Conservation (phyloP, 2,888 invertebrate species). For the Standfussiana lucernea region DNA sequence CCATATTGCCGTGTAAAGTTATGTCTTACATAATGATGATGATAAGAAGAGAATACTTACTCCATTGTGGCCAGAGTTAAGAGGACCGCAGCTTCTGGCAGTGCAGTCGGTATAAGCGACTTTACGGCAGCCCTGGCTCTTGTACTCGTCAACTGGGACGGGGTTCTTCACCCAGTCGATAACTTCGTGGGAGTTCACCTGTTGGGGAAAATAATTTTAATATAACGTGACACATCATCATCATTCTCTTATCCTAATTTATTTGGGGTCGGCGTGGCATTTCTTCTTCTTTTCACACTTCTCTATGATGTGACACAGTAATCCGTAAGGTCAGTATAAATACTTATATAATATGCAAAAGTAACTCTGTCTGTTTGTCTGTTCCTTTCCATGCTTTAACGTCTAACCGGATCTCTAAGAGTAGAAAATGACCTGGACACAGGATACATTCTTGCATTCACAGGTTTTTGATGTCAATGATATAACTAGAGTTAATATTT, state of each 20-base stretch:
- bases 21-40: background rate
- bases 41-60: conserved; percentile 61
- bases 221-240: no score
- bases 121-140: conserved; percentile 63
- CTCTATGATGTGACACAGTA: no score
- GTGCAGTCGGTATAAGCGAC: conserved; percentile 53
- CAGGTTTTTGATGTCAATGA: no score
- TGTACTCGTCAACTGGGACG: conserved; percentile 78
- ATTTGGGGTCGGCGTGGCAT: no score
- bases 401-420: no score
- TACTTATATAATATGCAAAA: no score
- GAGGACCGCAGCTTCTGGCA: conserved; percentile 70
- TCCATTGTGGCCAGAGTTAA: conserved; percentile 67
- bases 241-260: no score
- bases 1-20: background rate
- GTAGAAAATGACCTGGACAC: no score
- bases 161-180: conserved; percentile 90
- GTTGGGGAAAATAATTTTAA: conserved; percentile 24
- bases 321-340: no score
- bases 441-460: no score
- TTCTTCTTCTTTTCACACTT: no score
- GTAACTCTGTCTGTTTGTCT: background rate
- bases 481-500: background rate
- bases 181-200: conserved; percentile 85
- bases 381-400: no score